These are phyloP conservation scores for Ceyx melanurus DNA, from an alignment of 2,113 vertebrate genomes.

Conservation along the genomic window DNA sequence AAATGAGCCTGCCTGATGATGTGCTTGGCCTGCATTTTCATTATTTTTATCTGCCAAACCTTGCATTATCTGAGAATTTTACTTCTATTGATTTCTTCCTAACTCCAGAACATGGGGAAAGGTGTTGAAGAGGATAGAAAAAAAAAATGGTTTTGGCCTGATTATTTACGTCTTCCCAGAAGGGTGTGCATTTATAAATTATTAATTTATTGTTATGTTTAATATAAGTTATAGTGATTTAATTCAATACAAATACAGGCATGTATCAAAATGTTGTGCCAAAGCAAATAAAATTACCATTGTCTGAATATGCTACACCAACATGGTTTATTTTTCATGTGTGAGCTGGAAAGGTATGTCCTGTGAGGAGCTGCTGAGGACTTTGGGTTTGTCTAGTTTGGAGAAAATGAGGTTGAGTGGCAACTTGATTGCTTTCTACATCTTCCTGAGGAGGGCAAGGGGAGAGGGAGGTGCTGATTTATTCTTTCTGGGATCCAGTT, in stretches of 20 bases:
- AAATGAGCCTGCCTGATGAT: background rate
- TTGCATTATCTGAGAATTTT: conserved; percentile 29
- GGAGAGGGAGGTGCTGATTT: background rate
- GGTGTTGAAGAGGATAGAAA: background rate
- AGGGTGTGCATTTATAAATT: background rate
- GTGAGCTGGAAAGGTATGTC: background rate
- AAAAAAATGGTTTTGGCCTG: background rate
- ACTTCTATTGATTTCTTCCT: conserved; percentile 37
- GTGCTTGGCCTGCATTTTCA: background rate
- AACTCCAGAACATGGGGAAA: background rate
- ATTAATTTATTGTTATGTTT: background rate
- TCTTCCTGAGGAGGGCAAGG: background rate
- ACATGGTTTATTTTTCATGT: background rate
- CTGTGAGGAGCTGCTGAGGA: background rate
- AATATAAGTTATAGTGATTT: background rate
- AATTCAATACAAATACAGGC: background rate
- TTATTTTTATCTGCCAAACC: conserved; percentile 46
- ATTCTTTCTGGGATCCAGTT: background rate
- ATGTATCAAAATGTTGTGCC: background rate
- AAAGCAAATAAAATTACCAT: background rate
- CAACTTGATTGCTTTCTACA: background rate
- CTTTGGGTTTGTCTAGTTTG: background rate
- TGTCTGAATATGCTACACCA: background rate
- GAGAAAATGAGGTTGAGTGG: background rate
- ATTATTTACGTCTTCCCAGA: background rate